Evolutionary conservation across 2,888 invertebrate species (phyloP).

Genomic region (Caenorhabditis angaria): DNA sequence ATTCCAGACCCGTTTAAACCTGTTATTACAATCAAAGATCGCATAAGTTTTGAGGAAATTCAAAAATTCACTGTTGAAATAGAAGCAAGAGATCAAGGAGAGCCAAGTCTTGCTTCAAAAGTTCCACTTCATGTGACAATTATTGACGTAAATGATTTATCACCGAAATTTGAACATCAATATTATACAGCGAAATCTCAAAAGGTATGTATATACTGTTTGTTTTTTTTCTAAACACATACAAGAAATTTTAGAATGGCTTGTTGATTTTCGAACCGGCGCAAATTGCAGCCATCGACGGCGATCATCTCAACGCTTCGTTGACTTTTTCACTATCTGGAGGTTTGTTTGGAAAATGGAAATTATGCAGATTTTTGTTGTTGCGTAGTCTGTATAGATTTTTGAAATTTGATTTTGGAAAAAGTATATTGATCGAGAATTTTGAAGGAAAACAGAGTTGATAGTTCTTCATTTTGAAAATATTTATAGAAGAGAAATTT

Average conservation of each 20-base stretch:
- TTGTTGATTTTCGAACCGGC: constrained; percentile 57
- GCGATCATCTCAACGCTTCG: constrained; percentile 63
- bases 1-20: constrained; percentile 65
- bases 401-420: not conserved
- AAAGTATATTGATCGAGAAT: not conserved
- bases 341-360: constrained; percentile 57
- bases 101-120: constrained; percentile 50
- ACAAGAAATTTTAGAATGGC: constrained; percentile 41
- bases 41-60: constrained; percentile 67
- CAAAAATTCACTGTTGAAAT: constrained; percentile 62
- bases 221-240: not conserved
- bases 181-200: constrained; percentile 59
- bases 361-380: not conserved
- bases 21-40: constrained; percentile 57
- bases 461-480: too few species aligned
- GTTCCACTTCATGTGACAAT: constrained; percentile 60
- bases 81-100: constrained; percentile 63
- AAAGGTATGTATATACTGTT: constrained; percentile 38
- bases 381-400: not conserved
- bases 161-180: constrained; percentile 60
- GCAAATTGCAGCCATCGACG: constrained; percentile 61
- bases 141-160: constrained; percentile 65
- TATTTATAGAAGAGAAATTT: too few species aligned
- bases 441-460: not conserved
- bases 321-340: constrained; percentile 62